A percentile compares a stretch with the other conserved stretches of the same genome.
These are phyloP conservation scores for Drosophila equinoxialis DNA, from an alignment of 1,140 invertebrate species.

Conservation along the genomic window DNA sequence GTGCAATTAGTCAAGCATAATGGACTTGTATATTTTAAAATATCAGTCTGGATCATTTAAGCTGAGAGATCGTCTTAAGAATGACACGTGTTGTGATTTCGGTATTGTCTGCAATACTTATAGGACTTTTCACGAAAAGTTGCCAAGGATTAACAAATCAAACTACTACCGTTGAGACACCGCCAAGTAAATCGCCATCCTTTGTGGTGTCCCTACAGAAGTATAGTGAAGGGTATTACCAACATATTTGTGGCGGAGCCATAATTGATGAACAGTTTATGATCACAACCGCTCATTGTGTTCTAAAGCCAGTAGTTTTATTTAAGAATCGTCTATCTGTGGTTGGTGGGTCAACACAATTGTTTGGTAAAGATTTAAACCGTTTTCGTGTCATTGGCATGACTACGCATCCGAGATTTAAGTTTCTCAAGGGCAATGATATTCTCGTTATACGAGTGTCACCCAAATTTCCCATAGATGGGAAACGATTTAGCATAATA, in stretches of 20 bases:
- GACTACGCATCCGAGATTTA: conserved; percentile 31
- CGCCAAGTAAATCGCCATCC: conserved; percentile 11
- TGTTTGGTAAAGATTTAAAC: conserved; percentile 11
- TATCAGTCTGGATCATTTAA: neutral
- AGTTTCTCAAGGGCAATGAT: conserved; percentile 44
- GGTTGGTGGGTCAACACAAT: conserved; percentile 23
- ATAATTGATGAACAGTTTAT: conserved; percentile 48
- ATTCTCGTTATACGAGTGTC: conserved; percentile 42
- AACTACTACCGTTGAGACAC: neutral
- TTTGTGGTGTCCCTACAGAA: conserved; percentile 64
- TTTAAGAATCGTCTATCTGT: conserved; percentile 15
- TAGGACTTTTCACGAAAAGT: neutral
- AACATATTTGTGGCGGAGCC: conserved; percentile 59
- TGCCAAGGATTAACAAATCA: neutral
- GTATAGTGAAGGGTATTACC: conserved; percentile 15
- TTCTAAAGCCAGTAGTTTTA: conserved; percentile 18
- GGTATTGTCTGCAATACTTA: neutral
- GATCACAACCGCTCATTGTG: conserved; percentile 55
- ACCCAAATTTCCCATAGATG: conserved; percentile 34
- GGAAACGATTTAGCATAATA: conserved; percentile 29
- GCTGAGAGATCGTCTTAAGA: neutral
- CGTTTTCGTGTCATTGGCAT: conserved; percentile 20
- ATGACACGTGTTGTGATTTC: neutral
- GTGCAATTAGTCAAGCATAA: neutral
- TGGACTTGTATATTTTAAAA: neutral